Base-by-base conservation (phyloP, 2,797 vertebrate genomes). In the Mallotus villosus region DNA sequence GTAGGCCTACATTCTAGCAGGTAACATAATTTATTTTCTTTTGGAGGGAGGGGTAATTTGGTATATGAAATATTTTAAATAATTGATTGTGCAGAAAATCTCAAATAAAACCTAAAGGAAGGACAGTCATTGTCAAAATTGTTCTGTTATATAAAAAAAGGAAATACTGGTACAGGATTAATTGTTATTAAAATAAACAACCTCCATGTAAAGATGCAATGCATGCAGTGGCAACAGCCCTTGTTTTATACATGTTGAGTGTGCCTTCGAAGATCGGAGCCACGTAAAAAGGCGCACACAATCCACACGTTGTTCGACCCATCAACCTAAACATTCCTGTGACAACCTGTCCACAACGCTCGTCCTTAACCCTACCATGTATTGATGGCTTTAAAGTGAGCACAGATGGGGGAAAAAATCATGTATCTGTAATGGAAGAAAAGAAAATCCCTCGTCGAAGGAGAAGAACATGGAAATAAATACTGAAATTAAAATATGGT, bases 401-500 rank as follows among this genome's bases (percentile, higher is more conserved):
- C 21, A 51, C 41, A 2, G 41, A 2, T 66, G 21, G 41, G 32
- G 37, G 9, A 9, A 9, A 8, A 41, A 41, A 41, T 41, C n/a
- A n/a, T n/a, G 9, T 37, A 37, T 37, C 34, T 37, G 34, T 37
- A 37, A 37, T 37, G 34, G 34, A 37, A 37, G 34, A 34, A 34
- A 37, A 9, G 27, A 29, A 29, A 16, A 65, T 49, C 16, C 37
- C 24, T 49, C 14, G 34, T 21, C 25, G 14, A 19, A 46, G 14
- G 46, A 49, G 41, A 65, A 65, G 14, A 21, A 24, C 22, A 41
- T 49, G 79, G 70, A 77, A 74, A 73, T 73, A 81, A 90, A 90
- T 82, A 89, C 88, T 91, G 78, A 86, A 67, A 58, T 17, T 17
- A 72, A 68, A 77, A 82, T 73, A 70, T 84, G 68, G 59, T 66